These are phyloP conservation scores for Microtus oregoni DNA, from an alignment of 2,113 vertebrate species.

Conservation along the genomic window DNA sequence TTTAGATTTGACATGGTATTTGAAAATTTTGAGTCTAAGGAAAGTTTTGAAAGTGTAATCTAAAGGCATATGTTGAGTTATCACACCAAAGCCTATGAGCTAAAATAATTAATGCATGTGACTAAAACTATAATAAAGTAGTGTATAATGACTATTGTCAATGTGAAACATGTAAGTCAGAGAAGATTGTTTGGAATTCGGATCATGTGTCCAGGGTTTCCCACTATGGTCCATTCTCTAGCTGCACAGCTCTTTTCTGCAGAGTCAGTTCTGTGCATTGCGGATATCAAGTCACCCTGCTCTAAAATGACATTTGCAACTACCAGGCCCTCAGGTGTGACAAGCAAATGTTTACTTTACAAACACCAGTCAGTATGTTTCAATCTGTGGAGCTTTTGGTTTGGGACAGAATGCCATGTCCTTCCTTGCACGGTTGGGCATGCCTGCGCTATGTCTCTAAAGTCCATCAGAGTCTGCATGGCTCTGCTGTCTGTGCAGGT, in stretches of 20 bases:
- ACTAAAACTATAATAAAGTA: not conserved
- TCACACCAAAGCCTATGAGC: not conserved
- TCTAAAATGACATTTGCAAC: not conserved
- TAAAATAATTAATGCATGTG: not conserved
- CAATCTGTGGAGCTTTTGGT: not conserved
- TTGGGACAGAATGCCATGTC: not conserved
- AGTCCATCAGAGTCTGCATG: not conserved
- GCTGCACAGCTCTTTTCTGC: not conserved
- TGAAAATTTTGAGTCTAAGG: slow-evolving; percentile 39
- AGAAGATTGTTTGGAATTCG: not conserved
- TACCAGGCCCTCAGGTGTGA: not conserved
- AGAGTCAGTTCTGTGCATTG: not conserved
- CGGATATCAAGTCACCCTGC: not conserved
- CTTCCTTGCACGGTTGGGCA: not conserved
- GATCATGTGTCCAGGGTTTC: not conserved
- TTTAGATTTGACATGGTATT: slow-evolving; percentile 40
- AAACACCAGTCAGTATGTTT: not conserved
- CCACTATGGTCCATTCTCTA: not conserved
- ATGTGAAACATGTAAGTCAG: not conserved
- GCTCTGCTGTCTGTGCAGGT: not conserved
- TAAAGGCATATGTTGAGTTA: not conserved
- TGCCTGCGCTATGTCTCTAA: not conserved
- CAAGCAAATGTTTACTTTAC: not conserved
- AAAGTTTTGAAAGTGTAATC: not conserved
- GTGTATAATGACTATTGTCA: not conserved